Percentiles rank a stretch among this genome's conserved stretches.
phyloP scores from a whole-genome alignment of 2,797 vertebrate genomes.

The Microctenopoma stevenorrisi region DNA sequence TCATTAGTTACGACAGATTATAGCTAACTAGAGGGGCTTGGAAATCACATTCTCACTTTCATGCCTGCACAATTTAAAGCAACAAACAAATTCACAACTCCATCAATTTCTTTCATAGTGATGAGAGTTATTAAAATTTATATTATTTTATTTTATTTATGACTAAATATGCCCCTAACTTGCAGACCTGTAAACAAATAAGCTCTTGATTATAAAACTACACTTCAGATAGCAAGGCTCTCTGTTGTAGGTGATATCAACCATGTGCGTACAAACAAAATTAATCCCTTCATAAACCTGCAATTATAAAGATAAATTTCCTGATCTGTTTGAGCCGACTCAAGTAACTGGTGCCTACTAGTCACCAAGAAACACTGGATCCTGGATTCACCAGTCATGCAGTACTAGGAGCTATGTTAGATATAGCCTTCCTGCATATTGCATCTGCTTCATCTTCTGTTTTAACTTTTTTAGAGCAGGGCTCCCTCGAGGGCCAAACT shows the following conservation, averaged over 20 bases:
- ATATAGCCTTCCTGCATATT: slow-evolving; percentile 60
- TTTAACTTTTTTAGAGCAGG: slow-evolving; percentile 70
- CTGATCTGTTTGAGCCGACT: not conserved
- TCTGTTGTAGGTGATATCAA: not conserved
- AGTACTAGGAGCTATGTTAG: slow-evolving; percentile 27
- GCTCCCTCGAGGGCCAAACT: slow-evolving; percentile 70
- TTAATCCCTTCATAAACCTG: not conserved
- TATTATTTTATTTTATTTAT: not conserved
- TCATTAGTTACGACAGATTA: slow-evolving; percentile 10
- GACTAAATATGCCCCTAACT: not conserved
- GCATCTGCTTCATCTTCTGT: slow-evolving; percentile 61
- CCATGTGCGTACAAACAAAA: not conserved
- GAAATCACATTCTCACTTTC: not conserved
- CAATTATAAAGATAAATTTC: not conserved
- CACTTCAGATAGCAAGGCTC: not conserved
- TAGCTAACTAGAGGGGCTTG: not conserved
- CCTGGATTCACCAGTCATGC: slow-evolving; percentile 16
- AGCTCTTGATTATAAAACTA: not conserved
- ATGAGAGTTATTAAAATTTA: not conserved
- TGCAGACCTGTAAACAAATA: not conserved
- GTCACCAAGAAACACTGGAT: slow-evolving; percentile 10
- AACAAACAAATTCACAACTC: not conserved
- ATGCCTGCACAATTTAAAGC: not conserved
- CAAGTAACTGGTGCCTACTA: not conserved
- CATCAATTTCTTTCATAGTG: not conserved